A percentile compares a stretch with the other conserved stretches of the same genome.
Evolutionary conservation across 2,888 invertebrate genomes (phyloP).

Genomic region (Meandrusa payeni): DNA sequence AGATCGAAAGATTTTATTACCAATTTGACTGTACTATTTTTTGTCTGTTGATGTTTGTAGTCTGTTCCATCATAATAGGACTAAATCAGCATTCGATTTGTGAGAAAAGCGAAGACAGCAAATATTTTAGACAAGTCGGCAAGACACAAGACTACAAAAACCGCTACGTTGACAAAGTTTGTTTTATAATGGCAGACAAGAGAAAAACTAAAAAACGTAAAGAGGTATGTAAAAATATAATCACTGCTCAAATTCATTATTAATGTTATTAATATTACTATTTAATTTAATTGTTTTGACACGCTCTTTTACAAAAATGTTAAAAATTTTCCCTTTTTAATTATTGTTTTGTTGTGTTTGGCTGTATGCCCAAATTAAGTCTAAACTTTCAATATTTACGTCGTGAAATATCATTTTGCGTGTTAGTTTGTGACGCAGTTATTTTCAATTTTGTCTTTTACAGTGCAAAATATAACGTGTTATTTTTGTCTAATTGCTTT

Average conservation of each 20-base stretch:
- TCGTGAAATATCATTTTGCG: constrained; percentile 29
- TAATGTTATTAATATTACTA: too few relatives aligned
- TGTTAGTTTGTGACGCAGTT: constrained; percentile 43
- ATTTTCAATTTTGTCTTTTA: constrained; percentile 38
- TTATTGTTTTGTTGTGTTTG: constrained; percentile 32
- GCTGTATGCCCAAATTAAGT: constrained; percentile 18
- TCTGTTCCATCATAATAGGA: constrained; percentile 24
- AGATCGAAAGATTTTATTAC: too few relatives aligned
- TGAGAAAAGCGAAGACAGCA: constrained; percentile 27
- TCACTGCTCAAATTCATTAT: too few relatives aligned
- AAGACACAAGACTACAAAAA: constrained; percentile 26
- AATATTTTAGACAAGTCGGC: constrained; percentile 22
- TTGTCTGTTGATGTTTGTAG: constrained; percentile 6
- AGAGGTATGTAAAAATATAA: constrained; percentile 65
- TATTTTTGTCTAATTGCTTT: constrained; percentile 20
- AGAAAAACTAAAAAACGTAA: constrained; percentile 75
- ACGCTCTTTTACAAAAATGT: neutral
- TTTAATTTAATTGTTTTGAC: constrained; percentile 10
- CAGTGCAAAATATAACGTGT: constrained; percentile 35
- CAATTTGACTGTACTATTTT: too few relatives aligned
- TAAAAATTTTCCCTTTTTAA: constrained; percentile 15
- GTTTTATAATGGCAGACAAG: constrained; percentile 69
- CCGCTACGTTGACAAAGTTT: constrained; percentile 58
- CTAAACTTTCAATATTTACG: constrained; percentile 26
- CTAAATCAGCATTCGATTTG: constrained; percentile 18